A percentile compares a stretch with the other conserved stretches of the same genome.
Conservation (phyloP, 2,888 invertebrate species). For the Hydrotaea cyrtoneurina region DNA sequence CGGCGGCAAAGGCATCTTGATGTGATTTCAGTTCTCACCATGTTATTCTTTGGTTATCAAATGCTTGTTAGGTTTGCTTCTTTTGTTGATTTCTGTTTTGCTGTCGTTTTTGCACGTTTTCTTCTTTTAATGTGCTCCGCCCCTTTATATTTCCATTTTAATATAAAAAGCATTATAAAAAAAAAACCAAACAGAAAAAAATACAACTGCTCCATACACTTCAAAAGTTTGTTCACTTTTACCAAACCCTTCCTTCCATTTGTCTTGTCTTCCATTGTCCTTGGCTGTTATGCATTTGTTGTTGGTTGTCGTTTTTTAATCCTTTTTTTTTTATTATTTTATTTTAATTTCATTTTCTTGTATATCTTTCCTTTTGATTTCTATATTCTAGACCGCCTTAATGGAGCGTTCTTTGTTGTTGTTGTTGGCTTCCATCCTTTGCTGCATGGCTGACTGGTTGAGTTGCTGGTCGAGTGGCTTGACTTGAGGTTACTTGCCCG, state of each 20-base stretch:
- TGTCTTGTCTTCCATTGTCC: constrained; percentile 49
- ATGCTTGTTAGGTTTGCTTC: neutral
- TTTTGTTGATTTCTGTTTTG: neutral
- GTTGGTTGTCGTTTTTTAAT: constrained; percentile 60
- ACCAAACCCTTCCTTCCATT: constrained; percentile 45
- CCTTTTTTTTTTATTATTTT: constrained; percentile 72
- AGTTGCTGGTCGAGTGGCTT: constrained; percentile 66
- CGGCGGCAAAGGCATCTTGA: constrained; percentile 48
- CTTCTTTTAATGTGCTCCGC: constrained; percentile 77
- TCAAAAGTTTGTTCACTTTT: constrained; percentile 50
- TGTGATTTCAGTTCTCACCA: constrained; percentile 44
- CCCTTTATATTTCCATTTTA: constrained; percentile 71
- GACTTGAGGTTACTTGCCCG: constrained; percentile 72
- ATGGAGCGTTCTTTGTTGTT: constrained; percentile 46
- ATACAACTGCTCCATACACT: constrained; percentile 1
- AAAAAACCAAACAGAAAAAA: constrained; percentile 52
- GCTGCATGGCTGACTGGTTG: constrained; percentile 61
- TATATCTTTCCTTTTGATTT: constrained; percentile 55
- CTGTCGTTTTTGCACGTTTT: neutral
- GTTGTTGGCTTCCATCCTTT: constrained; percentile 65
- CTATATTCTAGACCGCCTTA: constrained; percentile 59
- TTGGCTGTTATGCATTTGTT: constrained; percentile 18
- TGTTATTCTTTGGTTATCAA: constrained; percentile 39
- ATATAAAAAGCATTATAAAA: constrained; percentile 34
- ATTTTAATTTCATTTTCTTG: constrained; percentile 71